Base-by-base conservation (phyloP, 2,888 invertebrate genomes). In the Pomacea canaliculata region DNA sequence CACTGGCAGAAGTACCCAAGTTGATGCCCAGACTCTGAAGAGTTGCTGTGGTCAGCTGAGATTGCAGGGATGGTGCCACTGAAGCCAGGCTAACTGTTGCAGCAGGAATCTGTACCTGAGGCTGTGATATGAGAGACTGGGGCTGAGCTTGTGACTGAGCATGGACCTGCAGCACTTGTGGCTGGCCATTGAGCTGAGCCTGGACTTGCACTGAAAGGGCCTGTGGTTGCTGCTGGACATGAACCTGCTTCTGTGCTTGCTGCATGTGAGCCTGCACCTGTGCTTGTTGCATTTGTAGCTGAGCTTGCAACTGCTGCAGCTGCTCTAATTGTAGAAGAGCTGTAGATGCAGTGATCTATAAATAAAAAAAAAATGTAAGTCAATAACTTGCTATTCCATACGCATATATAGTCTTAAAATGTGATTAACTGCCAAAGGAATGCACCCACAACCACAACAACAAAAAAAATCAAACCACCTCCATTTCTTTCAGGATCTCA, bases 191-290 rank as follows among this genome's bases (percentile, higher is more conserved):
- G 59, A 80, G 74, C 68, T 79, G 77, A 12, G 72, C 69, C 19
- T 70, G 76, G 46, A 77, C 56, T 60, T 76, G 76, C 49, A 76
- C 49, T 48, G 73, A 67, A 62, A 70, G 67, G 65, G 66, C 77
- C 75, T 79, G 79, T 48, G 62, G 71, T 63, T 70, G 78, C 19
- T 73, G 73, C 23, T 82, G 83, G 19, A 76, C 68, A 59, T 77
- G 79, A 46, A 59, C 76, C 74, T 83, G 83, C 74, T 83, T 83
- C 67, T 87, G 85, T n/a, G 81, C 83, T 75, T 86, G 83, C 60
- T 86, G 87, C 18, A 83, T 80, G 71, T 84, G 82, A 62, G 81
- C 76, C 65, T 81, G 95, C 5, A 96, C 92, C 89, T 96, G 95
- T 73, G 97, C 92, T 67, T 59, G 85, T 48, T 80, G 83, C 18